A percentile compares a stretch with the other conserved stretches of the same genome.
Evolutionary conservation across 2,888 invertebrate species (phyloP).

Genomic region (Dryobota labecula): DNA sequence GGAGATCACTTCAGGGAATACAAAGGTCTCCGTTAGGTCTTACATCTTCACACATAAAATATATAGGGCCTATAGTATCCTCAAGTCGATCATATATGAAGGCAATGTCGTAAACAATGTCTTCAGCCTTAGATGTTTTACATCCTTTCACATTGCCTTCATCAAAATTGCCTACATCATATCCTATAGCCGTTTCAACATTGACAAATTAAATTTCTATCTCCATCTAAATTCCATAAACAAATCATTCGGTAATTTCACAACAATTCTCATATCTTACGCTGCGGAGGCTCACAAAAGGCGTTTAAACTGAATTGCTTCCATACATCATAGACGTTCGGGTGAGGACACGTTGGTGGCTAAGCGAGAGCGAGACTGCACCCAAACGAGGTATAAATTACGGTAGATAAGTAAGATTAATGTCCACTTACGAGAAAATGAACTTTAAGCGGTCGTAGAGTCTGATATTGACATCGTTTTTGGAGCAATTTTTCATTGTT

Average conservation of each 20-base stretch:
- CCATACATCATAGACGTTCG: slow-evolving; percentile 69
- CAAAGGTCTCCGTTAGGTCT: slow-evolving; percentile 37
- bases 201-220: slow-evolving; percentile 62
- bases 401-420: slow-evolving; percentile 59
- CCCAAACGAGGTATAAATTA: slow-evolving; percentile 56
- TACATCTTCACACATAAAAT: slow-evolving; percentile 34
- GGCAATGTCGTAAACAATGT: slow-evolving; percentile 33
- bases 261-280: slow-evolving; percentile 67
- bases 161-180: slow-evolving; percentile 48
- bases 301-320: slow-evolving; percentile 73
- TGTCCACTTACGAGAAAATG: slow-evolving; percentile 62
- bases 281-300: slow-evolving; percentile 63
- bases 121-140: slow-evolving; percentile 3
- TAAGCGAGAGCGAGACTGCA: slow-evolving; percentile 40
- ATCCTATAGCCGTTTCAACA: slow-evolving; percentile 26
- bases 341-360: slow-evolving; percentile 27
- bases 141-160: slow-evolving; percentile 13
- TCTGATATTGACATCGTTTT: slow-evolving; percentile 45
- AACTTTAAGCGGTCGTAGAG: slow-evolving; percentile 39
- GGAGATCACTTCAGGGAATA: slow-evolving; percentile 49
- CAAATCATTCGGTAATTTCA: slow-evolving; percentile 66
- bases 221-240: slow-evolving; percentile 55
- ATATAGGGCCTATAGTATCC: slow-evolving; percentile 12
- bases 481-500: slow-evolving; percentile 35
- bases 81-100: slow-evolving; percentile 23